Evolutionary conservation across 2,888 invertebrate genomes (phyloP), one percentile per base, ranked within the genome.

Genomic region (Ptilodon capucinus): DNA sequence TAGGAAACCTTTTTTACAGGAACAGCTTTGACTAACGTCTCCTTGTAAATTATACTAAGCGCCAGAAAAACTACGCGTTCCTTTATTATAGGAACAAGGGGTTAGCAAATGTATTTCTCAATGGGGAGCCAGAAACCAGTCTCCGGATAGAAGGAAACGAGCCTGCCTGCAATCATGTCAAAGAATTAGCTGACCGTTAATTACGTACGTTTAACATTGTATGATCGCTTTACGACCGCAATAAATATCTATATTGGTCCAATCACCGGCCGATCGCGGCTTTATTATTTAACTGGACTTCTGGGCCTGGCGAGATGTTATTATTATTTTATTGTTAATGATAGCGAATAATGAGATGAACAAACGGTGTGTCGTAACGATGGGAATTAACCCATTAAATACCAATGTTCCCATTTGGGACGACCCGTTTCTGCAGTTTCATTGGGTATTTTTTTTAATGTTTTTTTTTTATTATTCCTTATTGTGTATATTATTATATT

Each of bases 181-280:
- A 43, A 55, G 48, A 54, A 64, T 64, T 68, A 65, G 62, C 47
- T 42, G 57, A 58, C 57, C 53, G 66, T 54, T 64, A 52, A 64
- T 68, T 64, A 64, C 61, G 55, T 65, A 57, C 62, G 53, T 65
- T 64, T 68, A 68, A 68, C 51, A 61, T 55, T 55, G 62, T 55
- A 68, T 68, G 65, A 64, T 68, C 51, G 61, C 53, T 64, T 64
- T 64, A 64, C 49, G 68, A 65, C 68, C 53, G 40, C 65, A 68
- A 64, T 64, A 68, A 68, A 68, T 64, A 64, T 64, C 61, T 64
- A 55, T 55, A 57, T 64, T 55, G 66, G 52, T 48, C 66, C 64
- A 68, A 64, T 64, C 64, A 68, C 61, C 18, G 43, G 51, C 61
- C 68, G 51, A 54, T 68, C 58, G 68, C 54, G 46, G 58, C 51